Base-by-base conservation (phyloP, 1,140 invertebrate species). In the Drosophila lini region DNA sequence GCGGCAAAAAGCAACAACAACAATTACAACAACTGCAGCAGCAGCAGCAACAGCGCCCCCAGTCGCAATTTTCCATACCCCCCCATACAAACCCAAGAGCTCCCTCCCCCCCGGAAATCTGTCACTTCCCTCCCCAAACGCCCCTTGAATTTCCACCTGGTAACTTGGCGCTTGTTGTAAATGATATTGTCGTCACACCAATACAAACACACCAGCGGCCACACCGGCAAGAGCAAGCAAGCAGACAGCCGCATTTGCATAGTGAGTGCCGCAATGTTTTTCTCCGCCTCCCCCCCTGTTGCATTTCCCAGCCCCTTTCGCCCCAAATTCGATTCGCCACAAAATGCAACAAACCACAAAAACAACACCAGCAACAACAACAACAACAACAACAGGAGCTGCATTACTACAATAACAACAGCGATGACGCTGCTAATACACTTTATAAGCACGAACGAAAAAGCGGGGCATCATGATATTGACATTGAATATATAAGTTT, bases 101-200 rank as follows among this genome's bases (percentile, higher is more conserved):
- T 16, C 8, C 47, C 34, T 45, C 5, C 22, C 3, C 32, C 31
- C 38, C 55, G 25, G 19, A 57, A 57, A 40, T 41, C 44, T 34
- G 22, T 32, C 41, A 13, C 50, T 11, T 2, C 32, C 45, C 15
- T 13, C 16, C 31, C 38, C 31, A 3, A 16, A 2, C 11, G 40
- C 44, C 47, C 50, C 65, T 32, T 62, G 31, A 45, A 65, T 75
- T 65, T 67, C 62, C 62, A 68, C 47, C 73, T 76, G 55, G 74
- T 42, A 73, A 69, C 74, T 61, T 48, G 58, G 79, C 56, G 79
- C 59, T 74, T 58, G 84, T 81, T 88, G 84, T 88, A 88, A 88
- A 81, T 89, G 80, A 88, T 88, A 88, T 89, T 83, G 83, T 83
- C 65, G 84, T 80, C 76, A 84, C 84, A 79, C 70, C 47, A 71